These are phyloP conservation scores for Camelus dromedarius DNA, from an alignment of 2,113 vertebrate genomes.

Conservation along the genomic window DNA sequence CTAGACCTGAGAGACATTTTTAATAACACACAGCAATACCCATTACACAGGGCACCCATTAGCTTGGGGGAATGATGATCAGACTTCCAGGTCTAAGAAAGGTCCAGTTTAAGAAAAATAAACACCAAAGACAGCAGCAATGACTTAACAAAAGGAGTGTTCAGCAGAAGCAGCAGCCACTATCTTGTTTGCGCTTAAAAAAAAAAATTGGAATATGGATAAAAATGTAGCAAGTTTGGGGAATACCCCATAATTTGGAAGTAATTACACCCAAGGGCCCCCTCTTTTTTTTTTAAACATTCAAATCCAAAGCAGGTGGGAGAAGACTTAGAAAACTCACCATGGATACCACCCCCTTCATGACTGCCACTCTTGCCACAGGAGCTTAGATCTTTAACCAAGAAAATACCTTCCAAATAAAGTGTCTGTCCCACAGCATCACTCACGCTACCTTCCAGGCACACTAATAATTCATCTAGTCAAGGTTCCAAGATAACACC, in stretches of 20 bases:
- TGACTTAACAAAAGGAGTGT: background rate
- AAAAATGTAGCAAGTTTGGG: background rate
- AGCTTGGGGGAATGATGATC: background rate
- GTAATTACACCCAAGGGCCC: background rate
- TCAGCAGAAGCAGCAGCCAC: background rate
- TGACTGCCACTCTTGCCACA: background rate
- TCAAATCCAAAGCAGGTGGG: background rate
- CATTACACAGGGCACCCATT: constrained; percentile 7
- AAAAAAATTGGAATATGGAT: background rate
- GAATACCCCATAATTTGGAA: background rate
- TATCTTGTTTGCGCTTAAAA: background rate
- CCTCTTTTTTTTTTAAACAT: too few species aligned
- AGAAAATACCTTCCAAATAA: constrained; percentile 12
- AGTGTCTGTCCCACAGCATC: background rate
- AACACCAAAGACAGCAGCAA: background rate
- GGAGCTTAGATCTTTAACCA: constrained; percentile 19
- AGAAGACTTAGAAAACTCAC: constrained; percentile 19
- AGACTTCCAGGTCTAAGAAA: constrained; percentile 20
- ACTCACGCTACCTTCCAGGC: background rate
- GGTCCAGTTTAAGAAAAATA: constrained; percentile 36
- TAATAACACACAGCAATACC: constrained; percentile 59
- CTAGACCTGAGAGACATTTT: constrained; percentile 64
- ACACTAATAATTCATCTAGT: constrained; percentile 23
- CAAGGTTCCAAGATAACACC: background rate
- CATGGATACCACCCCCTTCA: constrained; percentile 8